Percentiles rank a stretch among this genome's conserved stretches.
Evolutionary conservation across 1,140 invertebrate genomes (phyloP).

Genomic region (Parapsyche elsis): DNA sequence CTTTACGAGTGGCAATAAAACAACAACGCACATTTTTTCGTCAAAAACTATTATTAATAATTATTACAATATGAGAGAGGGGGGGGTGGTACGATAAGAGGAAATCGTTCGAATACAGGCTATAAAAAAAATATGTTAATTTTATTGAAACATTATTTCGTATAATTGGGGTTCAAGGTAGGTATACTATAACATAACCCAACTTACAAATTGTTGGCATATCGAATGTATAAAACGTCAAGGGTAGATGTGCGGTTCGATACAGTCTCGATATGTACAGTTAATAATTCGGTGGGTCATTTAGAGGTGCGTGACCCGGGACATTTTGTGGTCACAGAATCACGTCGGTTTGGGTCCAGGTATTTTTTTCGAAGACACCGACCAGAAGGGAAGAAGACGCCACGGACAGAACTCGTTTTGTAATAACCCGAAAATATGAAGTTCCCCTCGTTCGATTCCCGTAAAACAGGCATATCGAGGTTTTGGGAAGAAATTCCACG

Average conservation of each 20-base stretch:
- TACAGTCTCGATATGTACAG: background rate
- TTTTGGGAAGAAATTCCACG: constrained; percentile 15
- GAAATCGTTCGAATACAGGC: constrained; percentile 23
- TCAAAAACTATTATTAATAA: constrained; percentile 32
- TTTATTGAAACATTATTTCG: constrained; percentile 31
- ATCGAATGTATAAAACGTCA: background rate
- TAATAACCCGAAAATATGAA: constrained; percentile 28
- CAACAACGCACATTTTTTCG: constrained; percentile 22
- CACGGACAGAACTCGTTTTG: constrained; percentile 27
- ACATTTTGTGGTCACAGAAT: too few relatives aligned
- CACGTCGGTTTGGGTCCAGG: background rate
- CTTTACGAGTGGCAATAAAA: constrained; percentile 22
- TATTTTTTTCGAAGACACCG: background rate
- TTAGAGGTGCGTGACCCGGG: background rate
- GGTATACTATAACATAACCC: background rate
- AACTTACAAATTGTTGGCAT: background rate
- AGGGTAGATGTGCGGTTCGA: too few relatives aligned
- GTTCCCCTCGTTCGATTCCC: background rate
- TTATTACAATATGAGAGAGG: constrained; percentile 15
- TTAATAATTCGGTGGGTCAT: background rate
- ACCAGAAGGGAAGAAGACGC: background rate
- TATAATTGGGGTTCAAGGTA: background rate
- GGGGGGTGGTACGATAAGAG: constrained; percentile 1
- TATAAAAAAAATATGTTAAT: constrained; percentile 29
- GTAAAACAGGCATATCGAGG: background rate